Evolutionary conservation across 1,140 invertebrate genomes (phyloP).

Genomic region (Battus philenor): DNA sequence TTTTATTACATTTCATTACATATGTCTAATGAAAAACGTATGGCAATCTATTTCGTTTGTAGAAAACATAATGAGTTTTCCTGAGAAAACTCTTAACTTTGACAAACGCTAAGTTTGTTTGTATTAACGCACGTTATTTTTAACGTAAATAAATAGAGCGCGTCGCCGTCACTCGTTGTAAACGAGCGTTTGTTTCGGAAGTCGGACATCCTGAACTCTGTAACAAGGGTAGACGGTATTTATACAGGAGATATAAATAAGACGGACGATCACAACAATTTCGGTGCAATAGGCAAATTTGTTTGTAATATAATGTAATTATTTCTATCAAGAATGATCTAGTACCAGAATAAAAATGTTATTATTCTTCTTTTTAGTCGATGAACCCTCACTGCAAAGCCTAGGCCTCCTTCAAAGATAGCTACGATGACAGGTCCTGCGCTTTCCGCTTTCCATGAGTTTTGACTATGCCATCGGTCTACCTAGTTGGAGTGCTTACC

Average conservation of each 20-base stretch:
- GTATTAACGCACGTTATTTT: conserved; percentile 45
- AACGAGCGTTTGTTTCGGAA: conserved; percentile 65
- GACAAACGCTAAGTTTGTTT: conserved; percentile 28
- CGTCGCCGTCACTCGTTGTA: conserved; percentile 59
- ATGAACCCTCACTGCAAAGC: no score
- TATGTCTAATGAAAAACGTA: no score
- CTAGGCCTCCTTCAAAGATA: no score
- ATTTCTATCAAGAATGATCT: not conserved
- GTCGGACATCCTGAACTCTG: conserved; percentile 54
- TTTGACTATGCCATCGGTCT: no score
- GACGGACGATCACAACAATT: not conserved
- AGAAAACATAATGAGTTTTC: no score
- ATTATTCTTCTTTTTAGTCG: not conserved
- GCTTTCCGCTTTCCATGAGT: no score
- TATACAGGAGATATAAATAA: conserved; percentile 10
- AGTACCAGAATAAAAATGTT: not conserved
- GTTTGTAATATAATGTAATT: not conserved
- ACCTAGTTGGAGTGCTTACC: no score
- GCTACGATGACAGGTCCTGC: no score
- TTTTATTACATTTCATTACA: no score
- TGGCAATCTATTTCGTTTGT: no score
- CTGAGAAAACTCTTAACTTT: conserved; percentile 29
- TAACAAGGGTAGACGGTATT: conserved; percentile 31
- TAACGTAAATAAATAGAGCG: conserved; percentile 46
- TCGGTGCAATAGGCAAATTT: not conserved